Conservation (phyloP, 2,113 vertebrate species). For the Marmota monax region DNA sequence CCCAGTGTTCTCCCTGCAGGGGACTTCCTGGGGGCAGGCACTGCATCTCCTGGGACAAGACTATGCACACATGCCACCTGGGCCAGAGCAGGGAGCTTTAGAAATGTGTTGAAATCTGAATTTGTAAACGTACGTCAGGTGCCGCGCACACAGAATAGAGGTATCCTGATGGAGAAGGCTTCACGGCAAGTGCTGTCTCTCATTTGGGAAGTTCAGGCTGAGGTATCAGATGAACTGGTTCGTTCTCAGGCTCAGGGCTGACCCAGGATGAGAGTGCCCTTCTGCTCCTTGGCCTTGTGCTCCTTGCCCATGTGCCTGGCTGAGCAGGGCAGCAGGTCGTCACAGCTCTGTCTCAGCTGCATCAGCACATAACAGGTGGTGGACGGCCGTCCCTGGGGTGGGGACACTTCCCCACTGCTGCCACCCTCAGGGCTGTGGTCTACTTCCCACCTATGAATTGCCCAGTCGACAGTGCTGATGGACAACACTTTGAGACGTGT, state of each 20-base stretch:
- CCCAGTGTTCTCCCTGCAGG: too few species aligned
- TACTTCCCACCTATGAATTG: too few species aligned
- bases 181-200: too few species aligned
- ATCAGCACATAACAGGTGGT: neutral
- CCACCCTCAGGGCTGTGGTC: fast-evolving
- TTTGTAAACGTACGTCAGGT: neutral
- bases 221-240: neutral
- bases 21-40: neutral
- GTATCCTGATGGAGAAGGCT: neutral
- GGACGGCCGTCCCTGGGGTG: fast-evolving
- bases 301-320: too few species aligned
- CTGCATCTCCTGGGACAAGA: neutral
- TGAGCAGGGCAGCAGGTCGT: neutral
- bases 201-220: neutral
- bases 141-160: neutral
- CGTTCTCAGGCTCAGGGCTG: neutral
- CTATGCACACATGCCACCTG: neutral
- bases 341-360: neutral
- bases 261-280: neutral
- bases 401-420: fast-evolving
- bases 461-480: neutral
- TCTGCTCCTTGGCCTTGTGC: too few species aligned
- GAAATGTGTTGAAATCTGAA: neutral
- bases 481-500: neutral
- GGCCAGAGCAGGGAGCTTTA: neutral